Evolutionary conservation across 1,140 invertebrate genomes (phyloP), one percentile per base, ranked within the genome.

Genomic region (Drosophila virilis): DNA sequence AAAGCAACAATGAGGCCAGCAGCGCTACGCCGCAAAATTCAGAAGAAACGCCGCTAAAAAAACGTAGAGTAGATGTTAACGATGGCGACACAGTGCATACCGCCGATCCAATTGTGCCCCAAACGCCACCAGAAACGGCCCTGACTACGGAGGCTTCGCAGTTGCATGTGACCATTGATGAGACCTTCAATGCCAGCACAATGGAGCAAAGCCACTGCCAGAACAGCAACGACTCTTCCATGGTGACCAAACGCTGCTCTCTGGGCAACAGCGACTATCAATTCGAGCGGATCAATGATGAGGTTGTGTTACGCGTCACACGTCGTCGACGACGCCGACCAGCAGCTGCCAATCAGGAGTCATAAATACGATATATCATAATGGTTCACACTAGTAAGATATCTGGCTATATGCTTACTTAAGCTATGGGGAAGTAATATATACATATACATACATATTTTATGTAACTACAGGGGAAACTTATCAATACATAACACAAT

Each of bases 191-290:
- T 61, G 38, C n/a, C 8, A 66, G 69, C 40, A 17, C 7, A 0
- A 3, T 32, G 10, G 33, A 33, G 0, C 38, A 58, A 5, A 48
- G 57, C 10, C 33, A 28, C 2, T 62, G 28, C 33, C 22, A 40
- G 0, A 48, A 52, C 33, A 15, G 38, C 37, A 65, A 43, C 8
- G 59, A 79, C 3, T 8, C 46, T n/a, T 71, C 73, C 13, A 58
- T 38, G 32, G 57, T 86, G 4, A 90, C 78, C n/a, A 91, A 91
- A 40, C 86, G 80, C 10, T 79, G 85, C n/a, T 89, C 90, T 0
- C 50, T 91, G 7, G 91, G 91, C n/a, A 50, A 78, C 6, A 86
- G 76, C 6, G 80, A 91, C 40, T 91, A 91, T 70, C 83, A 84
- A 51, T 91, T 83, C 15, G 91, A 91, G 58, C 74, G 74, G n/a